Percentiles rank a stretch among this genome's conserved stretches.
phyloP scores from a whole-genome alignment of 92 coral and sea anemone species.

The Meandrina meandrites region DNA sequence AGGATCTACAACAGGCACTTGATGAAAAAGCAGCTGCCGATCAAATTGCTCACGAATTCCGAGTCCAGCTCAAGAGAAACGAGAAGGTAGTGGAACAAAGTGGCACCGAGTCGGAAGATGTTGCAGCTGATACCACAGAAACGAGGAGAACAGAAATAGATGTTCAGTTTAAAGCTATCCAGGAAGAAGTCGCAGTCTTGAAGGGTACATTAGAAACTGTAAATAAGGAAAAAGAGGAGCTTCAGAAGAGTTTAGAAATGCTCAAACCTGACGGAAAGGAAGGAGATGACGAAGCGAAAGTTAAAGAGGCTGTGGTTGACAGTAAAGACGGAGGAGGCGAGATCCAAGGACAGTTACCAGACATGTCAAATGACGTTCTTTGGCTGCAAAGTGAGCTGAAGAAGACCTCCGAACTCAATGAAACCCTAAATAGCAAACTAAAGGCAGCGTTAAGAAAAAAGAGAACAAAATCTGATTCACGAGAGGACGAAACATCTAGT shows the following conservation, averaged over 20 bases:
- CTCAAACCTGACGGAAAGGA: constrained; percentile 18
- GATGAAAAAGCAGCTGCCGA: constrained; percentile 81
- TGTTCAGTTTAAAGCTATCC: constrained; percentile 3
- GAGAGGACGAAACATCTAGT: constrained; percentile 36
- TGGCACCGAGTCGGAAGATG: neutral
- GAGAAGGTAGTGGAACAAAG: neutral
- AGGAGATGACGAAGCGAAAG: constrained; percentile 18
- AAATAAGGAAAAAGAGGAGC: constrained; percentile 51
- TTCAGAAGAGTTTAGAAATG: constrained; percentile 40
- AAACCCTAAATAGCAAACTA: constrained; percentile 1
- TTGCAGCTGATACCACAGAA: neutral
- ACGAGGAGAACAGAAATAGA: neutral
- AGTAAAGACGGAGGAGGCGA: neutral
- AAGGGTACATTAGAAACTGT: constrained; percentile 21
- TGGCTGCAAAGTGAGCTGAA: constrained; percentile 40
- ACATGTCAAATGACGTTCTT: constrained; percentile 7
- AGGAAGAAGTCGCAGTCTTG: constrained; percentile 7
- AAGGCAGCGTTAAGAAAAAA: constrained; percentile 27
- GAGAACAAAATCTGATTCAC: constrained; percentile 22
- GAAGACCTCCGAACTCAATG: constrained; percentile 4
- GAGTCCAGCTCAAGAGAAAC: constrained; percentile 52
- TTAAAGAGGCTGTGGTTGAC: constrained; percentile 11
- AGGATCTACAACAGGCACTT: constrained; percentile 84
- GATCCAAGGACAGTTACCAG: neutral
- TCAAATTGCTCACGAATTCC: constrained; percentile 84